These are phyloP conservation scores for Ivindomyrus marchei DNA, from an alignment of 2,113 vertebrate genomes.

Conservation along the genomic window DNA sequence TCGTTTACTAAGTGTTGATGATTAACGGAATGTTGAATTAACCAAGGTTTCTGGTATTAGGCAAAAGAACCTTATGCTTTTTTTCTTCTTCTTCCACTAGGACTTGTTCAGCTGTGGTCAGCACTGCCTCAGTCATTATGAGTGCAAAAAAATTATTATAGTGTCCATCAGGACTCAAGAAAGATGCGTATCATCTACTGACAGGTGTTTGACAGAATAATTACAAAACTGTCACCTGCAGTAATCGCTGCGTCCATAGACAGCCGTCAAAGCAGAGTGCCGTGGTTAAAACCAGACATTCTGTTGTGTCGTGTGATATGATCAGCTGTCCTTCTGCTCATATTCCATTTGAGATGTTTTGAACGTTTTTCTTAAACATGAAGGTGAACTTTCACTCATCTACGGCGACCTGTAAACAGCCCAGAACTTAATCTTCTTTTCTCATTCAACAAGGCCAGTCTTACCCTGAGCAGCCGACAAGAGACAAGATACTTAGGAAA, in stretches of 20 bases:
- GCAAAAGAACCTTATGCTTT: constrained; percentile 13
- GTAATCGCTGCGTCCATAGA: constrained; percentile 77
- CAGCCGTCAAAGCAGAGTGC: neutral
- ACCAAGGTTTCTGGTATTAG: neutral
- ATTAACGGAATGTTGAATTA: neutral
- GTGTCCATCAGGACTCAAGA: constrained; percentile 78
- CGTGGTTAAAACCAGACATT: neutral
- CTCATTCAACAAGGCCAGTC: neutral
- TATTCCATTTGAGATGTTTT: neutral
- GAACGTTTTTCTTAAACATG: neutral
- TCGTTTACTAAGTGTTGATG: neutral
- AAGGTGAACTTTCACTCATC: neutral
- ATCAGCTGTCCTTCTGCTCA: neutral
- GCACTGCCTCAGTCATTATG: constrained; percentile 46
- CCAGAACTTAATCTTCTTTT: neutral
- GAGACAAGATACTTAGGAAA: neutral
- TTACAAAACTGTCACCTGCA: constrained; percentile 94
- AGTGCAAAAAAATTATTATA: constrained; percentile 76
- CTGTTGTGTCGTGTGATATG: neutral
- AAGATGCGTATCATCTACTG: constrained; percentile 73
- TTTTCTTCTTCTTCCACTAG: constrained; percentile 31
- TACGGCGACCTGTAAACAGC: neutral
- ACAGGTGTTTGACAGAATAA: constrained; percentile 99
- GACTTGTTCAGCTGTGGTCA: constrained; percentile 27
- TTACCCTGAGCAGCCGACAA: neutral